Evolutionary conservation across 2,797 vertebrate species (phyloP).

Genomic region (Petrocephalus sullivani): DNA sequence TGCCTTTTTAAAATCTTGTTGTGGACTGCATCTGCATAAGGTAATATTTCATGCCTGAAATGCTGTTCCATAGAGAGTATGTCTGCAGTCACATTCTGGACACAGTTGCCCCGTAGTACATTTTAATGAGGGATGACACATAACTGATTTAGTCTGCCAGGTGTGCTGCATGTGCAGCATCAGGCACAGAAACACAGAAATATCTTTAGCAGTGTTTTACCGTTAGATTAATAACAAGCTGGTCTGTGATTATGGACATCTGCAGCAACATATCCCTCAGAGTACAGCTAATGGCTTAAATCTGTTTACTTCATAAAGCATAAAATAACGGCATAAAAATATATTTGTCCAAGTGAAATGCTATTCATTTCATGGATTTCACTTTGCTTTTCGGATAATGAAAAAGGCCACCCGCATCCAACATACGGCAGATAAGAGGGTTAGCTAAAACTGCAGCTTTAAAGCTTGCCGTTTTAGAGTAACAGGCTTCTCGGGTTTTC

Average conservation of each 20-base stretch:
- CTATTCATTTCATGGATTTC: neutral
- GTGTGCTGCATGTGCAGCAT: neutral
- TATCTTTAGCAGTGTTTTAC: neutral
- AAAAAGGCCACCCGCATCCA: neutral
- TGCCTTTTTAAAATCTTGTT: neutral
- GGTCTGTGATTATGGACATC: neutral
- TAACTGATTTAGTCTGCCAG: neutral
- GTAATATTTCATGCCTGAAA: neutral
- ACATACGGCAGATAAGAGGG: neutral
- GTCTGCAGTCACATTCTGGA: neutral
- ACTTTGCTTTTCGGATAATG: neutral
- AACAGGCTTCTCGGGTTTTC: neutral
- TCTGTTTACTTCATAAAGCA: neutral
- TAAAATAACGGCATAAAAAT: neutral
- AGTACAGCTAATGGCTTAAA: neutral
- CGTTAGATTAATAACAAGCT: neutral
- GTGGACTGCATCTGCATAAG: neutral
- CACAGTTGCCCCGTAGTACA: neutral
- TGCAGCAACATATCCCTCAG: neutral
- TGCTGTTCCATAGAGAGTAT: neutral
- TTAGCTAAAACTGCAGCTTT: neutral
- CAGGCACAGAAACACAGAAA: neutral
- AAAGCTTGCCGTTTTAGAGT: neutral
- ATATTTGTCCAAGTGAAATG: neutral
- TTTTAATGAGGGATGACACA: neutral